Evolutionary conservation across 1,140 invertebrate genomes (phyloP), one percentile per base, ranked within the genome.

Genomic region (Fopius arisanus): DNA sequence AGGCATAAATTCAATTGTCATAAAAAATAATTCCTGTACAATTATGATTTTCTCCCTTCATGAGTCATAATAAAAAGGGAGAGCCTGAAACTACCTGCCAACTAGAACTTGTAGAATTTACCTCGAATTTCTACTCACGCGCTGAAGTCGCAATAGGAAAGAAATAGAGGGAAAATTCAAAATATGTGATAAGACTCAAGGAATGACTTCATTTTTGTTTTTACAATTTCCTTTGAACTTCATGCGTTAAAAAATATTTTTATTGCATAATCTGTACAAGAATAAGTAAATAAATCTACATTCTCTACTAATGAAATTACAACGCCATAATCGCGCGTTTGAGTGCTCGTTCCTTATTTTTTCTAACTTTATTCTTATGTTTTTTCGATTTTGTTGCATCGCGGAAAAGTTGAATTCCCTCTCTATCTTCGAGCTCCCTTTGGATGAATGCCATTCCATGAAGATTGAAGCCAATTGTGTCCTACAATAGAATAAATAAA

Each of bases 381-480:
- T 92, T 92, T 21, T 90, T 90, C 65, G 89, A 90, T 73, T 89
- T 86, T 1, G 92, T 92, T 0, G 95, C 94, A 83, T 97, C 96
- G 71, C 88, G 90, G 88, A 99, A 99, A 73, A 97, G 88, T 79
- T 93, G 91, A 14, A 96, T 90, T 67, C 93, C 92, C 77, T 96
- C 92, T n/a, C 90, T 88, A 75, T 93, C 91, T 86, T 98, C 96
- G n/a, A 95, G 88, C 72, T 93, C 89, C 59, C 92, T 88, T 82
- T 95, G 92, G 12, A 96, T 79, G 82, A 95, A 93, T 68, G 92
- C 89, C 77, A 98, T 88, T 0, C 93, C 96, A 83, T 96, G 93
- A 62, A 95, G 85, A 89, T 99, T 99, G 83, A 93, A 95, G 3
- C 96, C 97, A 68, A 97, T 88, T 65, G 91, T 91, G 87, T 98